phyloP scores from a whole-genome alignment of 2,797 vertebrate species.

The Lagocephalus sceleratus region DNA sequence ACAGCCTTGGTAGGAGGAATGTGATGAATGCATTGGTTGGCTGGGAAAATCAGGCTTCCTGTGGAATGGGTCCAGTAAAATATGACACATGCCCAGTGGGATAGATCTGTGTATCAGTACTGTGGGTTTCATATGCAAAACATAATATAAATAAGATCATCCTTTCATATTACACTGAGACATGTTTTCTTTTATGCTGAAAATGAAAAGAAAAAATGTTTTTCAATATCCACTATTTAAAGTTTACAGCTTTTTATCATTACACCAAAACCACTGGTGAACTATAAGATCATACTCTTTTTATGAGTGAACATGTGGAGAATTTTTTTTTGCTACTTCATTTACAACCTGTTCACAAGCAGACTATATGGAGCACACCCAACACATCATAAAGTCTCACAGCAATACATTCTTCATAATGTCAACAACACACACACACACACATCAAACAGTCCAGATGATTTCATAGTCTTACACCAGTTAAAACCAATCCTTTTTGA shows the following conservation, averaged over 20 bases:
- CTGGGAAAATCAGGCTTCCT: no score
- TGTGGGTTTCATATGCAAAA: neutral
- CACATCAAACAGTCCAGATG: slow-evolving; percentile 1
- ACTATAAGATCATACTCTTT: neutral
- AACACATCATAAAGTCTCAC: slow-evolving; percentile 25
- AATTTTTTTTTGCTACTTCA: slow-evolving; percentile 15
- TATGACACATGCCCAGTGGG: no score
- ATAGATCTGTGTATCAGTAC: no score
- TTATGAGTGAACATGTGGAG: slow-evolving; percentile 24
- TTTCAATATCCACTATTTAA: neutral
- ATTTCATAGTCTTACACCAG: slow-evolving; percentile 1
- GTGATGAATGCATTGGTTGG: no score
- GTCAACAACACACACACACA: neutral
- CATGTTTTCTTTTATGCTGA: no score
- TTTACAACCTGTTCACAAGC: slow-evolving; percentile 10
- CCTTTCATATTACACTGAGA: no score
- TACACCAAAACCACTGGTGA: slow-evolving; percentile 2
- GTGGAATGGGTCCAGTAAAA: no score
- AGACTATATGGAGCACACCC: neutral
- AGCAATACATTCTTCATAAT: slow-evolving; percentile 9
- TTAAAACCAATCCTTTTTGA: no score
- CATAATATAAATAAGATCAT: neutral
- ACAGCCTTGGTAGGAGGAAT: no score
- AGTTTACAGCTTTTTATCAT: neutral
- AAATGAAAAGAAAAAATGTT: no score